These are phyloP conservation scores for Bradypodion pumilum DNA, from an alignment of 2,797 vertebrate species.

Conservation along the genomic window DNA sequence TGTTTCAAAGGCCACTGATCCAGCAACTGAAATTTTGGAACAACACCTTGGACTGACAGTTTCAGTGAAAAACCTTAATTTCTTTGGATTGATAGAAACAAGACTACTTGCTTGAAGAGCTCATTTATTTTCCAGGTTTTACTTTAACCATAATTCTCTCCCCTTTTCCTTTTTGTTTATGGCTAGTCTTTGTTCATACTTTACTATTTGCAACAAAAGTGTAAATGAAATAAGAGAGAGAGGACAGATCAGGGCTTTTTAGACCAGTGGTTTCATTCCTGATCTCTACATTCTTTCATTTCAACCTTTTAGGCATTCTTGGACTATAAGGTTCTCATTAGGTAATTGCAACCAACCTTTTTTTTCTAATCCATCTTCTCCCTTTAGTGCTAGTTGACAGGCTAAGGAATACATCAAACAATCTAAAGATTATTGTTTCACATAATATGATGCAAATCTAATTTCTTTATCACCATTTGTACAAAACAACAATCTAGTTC, in stretches of 20 bases:
- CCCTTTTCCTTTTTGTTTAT: too few species aligned
- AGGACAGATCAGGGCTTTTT: constrained; percentile 36
- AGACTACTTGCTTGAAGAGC: too few species aligned
- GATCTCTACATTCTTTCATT: constrained; percentile 53
- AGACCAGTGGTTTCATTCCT: constrained; percentile 29
- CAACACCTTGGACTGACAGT: too few species aligned
- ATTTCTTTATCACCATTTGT: constrained; percentile 24
- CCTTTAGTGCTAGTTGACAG: constrained; percentile 31
- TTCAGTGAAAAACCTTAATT: too few species aligned
- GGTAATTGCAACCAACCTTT: constrained; percentile 37
- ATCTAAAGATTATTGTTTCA: constrained; percentile 15
- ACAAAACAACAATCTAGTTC: constrained; percentile 32
- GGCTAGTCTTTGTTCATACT: too few species aligned
- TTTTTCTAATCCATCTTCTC: constrained; percentile 26
- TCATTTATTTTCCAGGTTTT: too few species aligned
- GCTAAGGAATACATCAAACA: constrained; percentile 44
- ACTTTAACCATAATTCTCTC: too few species aligned
- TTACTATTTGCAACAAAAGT: too few species aligned
- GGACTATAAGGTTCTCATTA: constrained; percentile 47
- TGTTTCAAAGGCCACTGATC: too few species aligned
- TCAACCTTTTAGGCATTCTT: constrained; percentile 31
- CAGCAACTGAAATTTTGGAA: too few species aligned
- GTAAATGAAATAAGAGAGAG: too few species aligned
- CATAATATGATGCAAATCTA: constrained; percentile 34
- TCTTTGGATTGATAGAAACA: too few species aligned